These are phyloP conservation scores for Dissostichus mawsoni DNA, from an alignment of 2,113 vertebrate species.

Conservation along the genomic window DNA sequence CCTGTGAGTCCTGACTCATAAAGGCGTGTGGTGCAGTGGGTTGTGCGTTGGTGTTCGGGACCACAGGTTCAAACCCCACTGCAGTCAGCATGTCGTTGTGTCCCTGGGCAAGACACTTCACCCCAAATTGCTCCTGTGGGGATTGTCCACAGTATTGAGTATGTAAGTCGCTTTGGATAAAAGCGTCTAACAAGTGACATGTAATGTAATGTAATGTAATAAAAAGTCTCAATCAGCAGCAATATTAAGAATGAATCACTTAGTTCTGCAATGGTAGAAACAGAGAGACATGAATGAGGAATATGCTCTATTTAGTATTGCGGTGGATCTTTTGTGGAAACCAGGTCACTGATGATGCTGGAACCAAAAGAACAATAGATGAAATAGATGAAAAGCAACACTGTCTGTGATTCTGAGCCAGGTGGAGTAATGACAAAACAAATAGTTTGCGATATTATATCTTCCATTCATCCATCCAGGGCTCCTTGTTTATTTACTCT, in stretches of 20 bases:
- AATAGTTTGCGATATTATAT: background rate
- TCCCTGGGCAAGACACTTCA: no score
- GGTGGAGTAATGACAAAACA: conserved; percentile 1
- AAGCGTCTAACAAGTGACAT: no score
- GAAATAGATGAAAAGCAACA: conserved; percentile 20
- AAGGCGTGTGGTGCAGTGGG: no score
- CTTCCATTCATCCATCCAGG: background rate
- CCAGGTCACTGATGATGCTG: conserved; percentile 16
- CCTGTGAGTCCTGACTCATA: background rate
- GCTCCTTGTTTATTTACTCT: background rate
- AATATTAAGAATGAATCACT: conserved; percentile 16
- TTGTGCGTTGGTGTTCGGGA: no score
- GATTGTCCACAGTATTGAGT: no score
- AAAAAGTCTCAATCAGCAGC: conserved; percentile 3
- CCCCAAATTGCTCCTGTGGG: no score
- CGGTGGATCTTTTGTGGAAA: conserved; percentile 10
- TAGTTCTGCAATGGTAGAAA: background rate
- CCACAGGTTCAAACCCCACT: no score
- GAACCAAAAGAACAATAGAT: conserved; percentile 20
- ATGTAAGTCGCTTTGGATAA: no score
- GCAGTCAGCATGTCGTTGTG: no score
- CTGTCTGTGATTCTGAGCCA: conserved; percentile 1
- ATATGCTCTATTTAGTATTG: conserved; percentile 19
- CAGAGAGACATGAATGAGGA: background rate
- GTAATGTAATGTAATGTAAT: no score